Base-by-base conservation (phyloP, 2,888 invertebrate genomes). In the Eilema sororculum region DNA sequence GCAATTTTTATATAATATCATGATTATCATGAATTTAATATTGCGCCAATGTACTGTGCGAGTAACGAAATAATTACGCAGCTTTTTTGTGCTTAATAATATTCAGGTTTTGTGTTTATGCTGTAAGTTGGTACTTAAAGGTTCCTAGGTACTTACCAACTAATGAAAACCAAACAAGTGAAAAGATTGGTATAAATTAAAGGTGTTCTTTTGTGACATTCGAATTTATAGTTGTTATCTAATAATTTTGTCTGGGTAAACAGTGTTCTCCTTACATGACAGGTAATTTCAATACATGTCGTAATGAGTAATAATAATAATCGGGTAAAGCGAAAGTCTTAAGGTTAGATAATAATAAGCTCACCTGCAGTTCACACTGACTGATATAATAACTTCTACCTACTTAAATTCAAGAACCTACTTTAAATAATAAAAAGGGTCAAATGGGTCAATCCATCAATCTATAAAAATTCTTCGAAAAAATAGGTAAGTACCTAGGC, bases 261-360 rank as follows among this genome's bases (percentile, higher is more conserved):
- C 52, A 52, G n/a, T 58, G 58, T 25, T 25, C 12, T 58, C 58
- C 25, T 58, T 20, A 10, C 25, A 46, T 25, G 28, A 46, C 20
- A 25, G 24, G 8, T 41, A 46, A 41, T 28, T 46, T 46, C 12
- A 63, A 25, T 20, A 46, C 20, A 41, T 46, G 16, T 46, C 28
- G 24, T 28, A 58, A 63, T 46, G 41, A 25, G 10, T 46, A 41
- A 25, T 33, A n/a, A 61, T 16, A 65, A 61, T 22, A 65, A 65
- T 65, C 28, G 22, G 52, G 28, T 1, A 61, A 65, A 52, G 64
- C 52, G 64, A 65, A 62, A 62, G 64, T 56, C 28, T 20, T 52
- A 56, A 30, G 13, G 64, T 65, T 65, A 65, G 46, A n/a, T 52
- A 30, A 64, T 64, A 64, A 30, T 22, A 56, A 30, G 12, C 52